Conservation (phyloP, 2,888 invertebrate genomes). For the Onthophagus sagittarius region DNA sequence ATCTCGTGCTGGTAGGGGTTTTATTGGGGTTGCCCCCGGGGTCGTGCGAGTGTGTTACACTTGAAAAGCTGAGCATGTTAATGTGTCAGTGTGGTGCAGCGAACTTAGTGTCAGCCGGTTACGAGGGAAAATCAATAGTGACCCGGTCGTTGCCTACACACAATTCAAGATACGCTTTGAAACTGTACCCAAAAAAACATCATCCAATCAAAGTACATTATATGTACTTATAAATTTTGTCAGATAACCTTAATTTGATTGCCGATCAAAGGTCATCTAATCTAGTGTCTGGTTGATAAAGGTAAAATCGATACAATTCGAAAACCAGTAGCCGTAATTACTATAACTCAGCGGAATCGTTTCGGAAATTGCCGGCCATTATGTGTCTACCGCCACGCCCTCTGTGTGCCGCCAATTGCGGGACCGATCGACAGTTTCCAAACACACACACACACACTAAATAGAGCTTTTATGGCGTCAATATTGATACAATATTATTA, state of each 20-base stretch:
- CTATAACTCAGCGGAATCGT: background rate
- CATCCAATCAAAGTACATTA: too few species aligned
- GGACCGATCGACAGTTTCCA: background rate
- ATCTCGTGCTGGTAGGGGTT: background rate
- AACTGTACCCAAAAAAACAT: too few species aligned
- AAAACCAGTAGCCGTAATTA: background rate
- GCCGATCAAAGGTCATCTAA: background rate
- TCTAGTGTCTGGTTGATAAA: background rate
- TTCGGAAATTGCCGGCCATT: background rate
- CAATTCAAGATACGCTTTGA: background rate
- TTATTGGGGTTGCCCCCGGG: background rate
- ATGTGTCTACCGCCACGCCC: background rate
- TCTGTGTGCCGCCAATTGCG: background rate
- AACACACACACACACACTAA: background rate
- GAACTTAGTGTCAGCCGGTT: conserved; percentile 38
- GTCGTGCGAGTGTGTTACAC: background rate
- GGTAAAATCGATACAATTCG: background rate
- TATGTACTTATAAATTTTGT: too few species aligned
- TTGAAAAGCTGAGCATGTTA: conserved; percentile 28
- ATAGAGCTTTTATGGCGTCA: background rate
- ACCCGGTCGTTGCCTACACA: background rate
- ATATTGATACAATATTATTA: background rate
- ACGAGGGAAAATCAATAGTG: conserved; percentile 39
- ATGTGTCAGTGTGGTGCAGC: conserved; percentile 36
- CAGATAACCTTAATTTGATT: background rate